These are phyloP conservation scores for Sebastes steindachneri DNA, from an alignment of 2,797 vertebrate species.

Conservation along the genomic window DNA sequence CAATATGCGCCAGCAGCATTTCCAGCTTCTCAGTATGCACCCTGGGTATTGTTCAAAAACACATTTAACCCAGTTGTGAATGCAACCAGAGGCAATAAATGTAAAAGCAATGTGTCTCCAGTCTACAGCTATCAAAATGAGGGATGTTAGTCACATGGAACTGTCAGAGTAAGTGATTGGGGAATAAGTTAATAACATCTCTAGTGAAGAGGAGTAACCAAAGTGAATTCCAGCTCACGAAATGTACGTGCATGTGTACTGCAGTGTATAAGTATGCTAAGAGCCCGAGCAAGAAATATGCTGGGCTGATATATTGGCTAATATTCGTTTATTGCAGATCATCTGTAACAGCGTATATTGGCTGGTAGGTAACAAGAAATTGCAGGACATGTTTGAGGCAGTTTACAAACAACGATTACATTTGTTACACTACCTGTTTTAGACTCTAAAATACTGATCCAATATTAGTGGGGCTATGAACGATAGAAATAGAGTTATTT, in stretches of 20 bases:
- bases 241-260: background rate
- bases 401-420: background rate
- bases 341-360: background rate
- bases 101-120: slow-evolving; percentile 32
- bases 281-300: background rate
- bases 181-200: slow-evolving; percentile 12
- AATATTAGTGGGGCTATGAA: background rate
- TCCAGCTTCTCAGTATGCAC: slow-evolving; percentile 13
- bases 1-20: slow-evolving; percentile 7
- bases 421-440: background rate
- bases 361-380: background rate
- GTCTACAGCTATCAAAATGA: slow-evolving; percentile 26
- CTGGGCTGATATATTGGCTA: background rate
- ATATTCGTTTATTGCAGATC: background rate
- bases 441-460: background rate
- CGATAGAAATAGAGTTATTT: background rate
- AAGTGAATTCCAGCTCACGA: slow-evolving; percentile 2
- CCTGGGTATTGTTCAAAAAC: slow-evolving; percentile 32
- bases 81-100: slow-evolving; percentile 29
- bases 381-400: background rate
- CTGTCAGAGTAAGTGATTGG: background rate
- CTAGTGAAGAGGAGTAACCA: background rate
- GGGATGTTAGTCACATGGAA: slow-evolving; percentile 36
- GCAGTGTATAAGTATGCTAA: background rate
- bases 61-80: slow-evolving; percentile 26